Evolutionary conservation across 1,140 invertebrate genomes (phyloP).

Genomic region (Triops cancriformis): DNA sequence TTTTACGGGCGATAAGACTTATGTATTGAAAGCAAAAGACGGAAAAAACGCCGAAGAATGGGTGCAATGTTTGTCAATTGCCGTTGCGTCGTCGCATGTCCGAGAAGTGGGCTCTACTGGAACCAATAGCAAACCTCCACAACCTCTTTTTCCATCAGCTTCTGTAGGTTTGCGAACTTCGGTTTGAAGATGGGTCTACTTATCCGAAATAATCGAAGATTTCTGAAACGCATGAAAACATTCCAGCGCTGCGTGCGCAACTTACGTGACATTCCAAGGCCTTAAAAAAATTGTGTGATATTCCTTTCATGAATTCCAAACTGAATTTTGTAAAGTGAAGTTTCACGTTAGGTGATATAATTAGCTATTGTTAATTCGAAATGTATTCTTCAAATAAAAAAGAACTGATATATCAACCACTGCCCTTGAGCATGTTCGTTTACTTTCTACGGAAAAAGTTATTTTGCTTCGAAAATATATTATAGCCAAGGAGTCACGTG

Average conservation of each 20-base stretch:
- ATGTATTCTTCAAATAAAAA: not conserved
- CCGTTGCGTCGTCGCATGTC: conserved; percentile 70
- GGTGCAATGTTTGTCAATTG: conserved; percentile 82
- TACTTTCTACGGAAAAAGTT: too few relatives aligned
- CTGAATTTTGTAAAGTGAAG: not conserved
- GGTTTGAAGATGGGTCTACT: conserved; percentile 14
- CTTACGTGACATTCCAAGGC: not conserved
- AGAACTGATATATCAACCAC: not conserved
- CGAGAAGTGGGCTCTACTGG: conserved; percentile 42
- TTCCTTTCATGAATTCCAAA: not conserved
- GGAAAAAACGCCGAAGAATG: conserved; percentile 91
- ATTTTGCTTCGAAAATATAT: too few relatives aligned
- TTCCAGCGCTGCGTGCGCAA: not conserved
- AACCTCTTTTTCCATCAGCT: conserved; percentile 17
- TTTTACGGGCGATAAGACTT: conserved; percentile 82
- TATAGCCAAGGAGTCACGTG: too few relatives aligned
- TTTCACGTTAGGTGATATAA: not conserved
- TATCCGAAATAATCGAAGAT: not conserved
- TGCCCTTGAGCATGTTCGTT: too few relatives aligned
- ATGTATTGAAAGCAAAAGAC: conserved; percentile 86
- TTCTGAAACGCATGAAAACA: not conserved
- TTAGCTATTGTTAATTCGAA: not conserved
- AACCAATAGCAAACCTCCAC: conserved; percentile 15
- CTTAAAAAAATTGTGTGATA: not conserved
- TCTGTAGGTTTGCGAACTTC: conserved; percentile 17